Evolutionary conservation across 2,888 invertebrate genomes (phyloP), one percentile per base, ranked within the genome.

Genomic region (Acanthococcus lagerstroemiae): DNA sequence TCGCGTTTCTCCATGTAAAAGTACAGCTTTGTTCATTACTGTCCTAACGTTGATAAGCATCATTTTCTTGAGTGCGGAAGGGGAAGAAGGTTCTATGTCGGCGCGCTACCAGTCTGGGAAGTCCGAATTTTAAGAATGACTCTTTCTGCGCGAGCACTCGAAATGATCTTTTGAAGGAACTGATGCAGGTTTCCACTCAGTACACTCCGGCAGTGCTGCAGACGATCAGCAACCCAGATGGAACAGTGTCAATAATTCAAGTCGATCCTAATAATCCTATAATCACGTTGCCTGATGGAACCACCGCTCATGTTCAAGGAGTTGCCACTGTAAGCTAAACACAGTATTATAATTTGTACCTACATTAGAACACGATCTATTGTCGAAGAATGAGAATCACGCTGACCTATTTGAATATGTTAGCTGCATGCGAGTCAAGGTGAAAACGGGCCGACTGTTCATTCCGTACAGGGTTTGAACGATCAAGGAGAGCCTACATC

Each of bases 211-310:
- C 94, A 6, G 90, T 95, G 72, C 83, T 95, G 67, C 95, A 95
- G 77, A 94, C 94, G 6, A 94, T 95, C 77, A 93, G 90, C 72
- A 95, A 95, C 80, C 90, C 95, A 1, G 95, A 96, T 80, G 95
- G 95, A 69, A 89, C 94, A 9, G 90, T 96, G 69, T 95, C 95
- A 69, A 87, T 96, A 70, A 94, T 96, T 71, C 95, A 95, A 79
- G 90, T 94, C 72, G 93, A 94, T 80, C 91, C 93, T 65, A 89
- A 86, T 76, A 91, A 90, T 80, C 90, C 92, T 70, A 92, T 95
- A 74, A 94, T 95, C 73, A 95, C 94, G 54, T 81, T 95, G 75
- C 92, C 95, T 0, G 95, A 95, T 78, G 95, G 95, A 68, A 94
- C 94, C 71, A 94, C 94, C 61, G 95, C 94, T 65, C 94, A 94